phyloP scores from a whole-genome alignment of 2,113 vertebrate genomes.

The Notarius lentiginosus region DNA sequence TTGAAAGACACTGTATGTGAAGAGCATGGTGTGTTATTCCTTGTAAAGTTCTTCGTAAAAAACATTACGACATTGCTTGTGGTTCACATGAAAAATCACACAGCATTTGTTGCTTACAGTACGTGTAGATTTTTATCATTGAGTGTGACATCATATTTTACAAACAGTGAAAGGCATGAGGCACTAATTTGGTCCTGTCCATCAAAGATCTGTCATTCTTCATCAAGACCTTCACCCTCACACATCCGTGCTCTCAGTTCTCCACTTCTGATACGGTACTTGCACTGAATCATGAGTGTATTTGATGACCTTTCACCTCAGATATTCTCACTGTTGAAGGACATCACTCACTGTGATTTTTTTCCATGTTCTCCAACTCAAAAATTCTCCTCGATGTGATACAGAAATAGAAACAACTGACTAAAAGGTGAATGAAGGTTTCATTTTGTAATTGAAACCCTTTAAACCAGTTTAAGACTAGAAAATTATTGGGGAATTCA shows the following conservation, averaged over 20 bases:
- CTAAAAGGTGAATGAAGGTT: too few relatives aligned
- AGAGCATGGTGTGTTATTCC: background rate
- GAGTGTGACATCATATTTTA: background rate
- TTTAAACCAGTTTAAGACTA: too few relatives aligned
- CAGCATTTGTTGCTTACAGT: background rate
- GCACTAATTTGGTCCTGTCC: background rate
- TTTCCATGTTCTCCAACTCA: background rate
- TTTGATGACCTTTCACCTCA: conserved; percentile 11
- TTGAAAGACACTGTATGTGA: background rate
- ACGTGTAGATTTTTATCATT: background rate
- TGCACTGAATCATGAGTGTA: background rate
- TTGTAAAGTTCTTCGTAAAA: background rate
- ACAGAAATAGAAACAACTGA: background rate
- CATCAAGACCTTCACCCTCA: conserved; percentile 14
- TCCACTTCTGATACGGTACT: background rate
- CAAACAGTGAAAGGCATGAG: background rate
- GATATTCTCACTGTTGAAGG: background rate
- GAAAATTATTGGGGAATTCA: too few relatives aligned
- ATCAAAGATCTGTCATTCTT: background rate
- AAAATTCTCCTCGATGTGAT: too few relatives aligned
- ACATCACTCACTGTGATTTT: background rate
- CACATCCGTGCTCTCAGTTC: background rate
- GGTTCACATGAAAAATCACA: too few relatives aligned
- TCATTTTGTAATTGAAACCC: too few relatives aligned
- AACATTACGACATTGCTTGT: background rate